Evolutionary conservation across 1,140 invertebrate genomes (phyloP).

Genomic region (Cecropterus lyciades): DNA sequence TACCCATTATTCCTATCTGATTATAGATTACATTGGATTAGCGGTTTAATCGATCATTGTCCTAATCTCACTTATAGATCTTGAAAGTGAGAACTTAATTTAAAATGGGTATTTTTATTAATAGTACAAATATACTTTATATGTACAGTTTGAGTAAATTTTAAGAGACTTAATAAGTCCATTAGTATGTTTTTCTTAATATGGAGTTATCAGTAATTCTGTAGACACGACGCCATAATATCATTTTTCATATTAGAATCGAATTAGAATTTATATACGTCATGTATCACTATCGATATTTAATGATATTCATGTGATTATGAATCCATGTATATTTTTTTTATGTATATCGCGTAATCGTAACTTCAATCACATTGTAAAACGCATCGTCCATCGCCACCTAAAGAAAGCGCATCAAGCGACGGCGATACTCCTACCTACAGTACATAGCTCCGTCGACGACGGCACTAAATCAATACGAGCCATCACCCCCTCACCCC

Average conservation of each 20-base stretch:
- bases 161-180: no score
- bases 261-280: no score
- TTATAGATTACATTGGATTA: slow-evolving; percentile 23
- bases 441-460: slow-evolving; percentile 81
- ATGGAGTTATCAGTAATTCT: no score
- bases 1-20: slow-evolving; percentile 31
- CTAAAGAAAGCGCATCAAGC: slow-evolving; percentile 81
- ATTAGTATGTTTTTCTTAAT: no score
- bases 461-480: slow-evolving; percentile 85
- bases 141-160: no score
- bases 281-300: no score
- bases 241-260: no score
- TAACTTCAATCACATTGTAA: not conserved
- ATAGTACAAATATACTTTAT: not conserved
- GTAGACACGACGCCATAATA: no score
- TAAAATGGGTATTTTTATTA: slow-evolving; percentile 16
- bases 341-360: no score
- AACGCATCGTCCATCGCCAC: slow-evolving; percentile 39
- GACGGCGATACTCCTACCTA: slow-evolving; percentile 70
- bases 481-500: slow-evolving; percentile 77
- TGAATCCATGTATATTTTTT: no score
- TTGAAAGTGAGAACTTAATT: slow-evolving; percentile 20
- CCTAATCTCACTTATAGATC: slow-evolving; percentile 7
- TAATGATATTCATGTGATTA: no score
- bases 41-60: slow-evolving; percentile 14